A percentile compares a stretch with the other conserved stretches of the same genome.
These are phyloP conservation scores for Acrocera orbiculus DNA, from an alignment of 2,888 invertebrate species.

Conservation along the genomic window DNA sequence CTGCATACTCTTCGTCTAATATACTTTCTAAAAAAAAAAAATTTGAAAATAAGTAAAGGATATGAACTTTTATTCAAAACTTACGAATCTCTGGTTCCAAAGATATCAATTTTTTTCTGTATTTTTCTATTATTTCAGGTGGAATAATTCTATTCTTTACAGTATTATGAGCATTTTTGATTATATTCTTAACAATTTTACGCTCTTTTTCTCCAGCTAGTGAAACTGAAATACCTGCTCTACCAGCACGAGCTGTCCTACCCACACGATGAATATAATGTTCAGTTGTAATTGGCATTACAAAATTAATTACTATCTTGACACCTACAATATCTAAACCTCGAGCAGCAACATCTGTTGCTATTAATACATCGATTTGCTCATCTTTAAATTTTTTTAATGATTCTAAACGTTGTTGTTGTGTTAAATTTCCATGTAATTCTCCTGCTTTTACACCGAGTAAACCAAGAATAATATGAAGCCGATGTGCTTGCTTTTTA, in stretches of 20 bases:
- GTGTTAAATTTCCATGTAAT: constrained; percentile 90
- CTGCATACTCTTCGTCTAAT: constrained; percentile 67
- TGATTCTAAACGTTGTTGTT: constrained; percentile 82
- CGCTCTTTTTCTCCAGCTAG: constrained; percentile 88
- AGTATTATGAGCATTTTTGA: constrained; percentile 66
- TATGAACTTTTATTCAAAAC: constrained; percentile 13
- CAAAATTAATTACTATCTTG: constrained; percentile 91
- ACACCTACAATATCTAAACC: constrained; percentile 93
- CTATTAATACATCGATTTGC: constrained; percentile 69
- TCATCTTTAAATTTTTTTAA: constrained; percentile 75
- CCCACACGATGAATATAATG: constrained; percentile 95
- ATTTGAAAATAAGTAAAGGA: too few species aligned
- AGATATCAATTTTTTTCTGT: constrained; percentile 49
- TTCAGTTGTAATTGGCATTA: constrained; percentile 83
- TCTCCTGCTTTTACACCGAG: constrained; percentile 75
- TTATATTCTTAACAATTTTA: constrained; percentile 75
- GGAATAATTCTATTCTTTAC: constrained; percentile 80
- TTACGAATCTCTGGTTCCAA: constrained; percentile 62
- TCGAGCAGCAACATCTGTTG: constrained; percentile 85
- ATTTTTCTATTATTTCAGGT: constrained; percentile 76
- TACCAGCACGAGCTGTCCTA: constrained; percentile 88
- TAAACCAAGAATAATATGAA: constrained; percentile 81
- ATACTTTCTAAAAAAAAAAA: constrained; percentile 39
- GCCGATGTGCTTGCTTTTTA: constrained; percentile 83
- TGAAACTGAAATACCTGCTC: constrained; percentile 84